Evolutionary conservation across 2,113 vertebrate species (phyloP).

Genomic region (Rhea pennata): DNA sequence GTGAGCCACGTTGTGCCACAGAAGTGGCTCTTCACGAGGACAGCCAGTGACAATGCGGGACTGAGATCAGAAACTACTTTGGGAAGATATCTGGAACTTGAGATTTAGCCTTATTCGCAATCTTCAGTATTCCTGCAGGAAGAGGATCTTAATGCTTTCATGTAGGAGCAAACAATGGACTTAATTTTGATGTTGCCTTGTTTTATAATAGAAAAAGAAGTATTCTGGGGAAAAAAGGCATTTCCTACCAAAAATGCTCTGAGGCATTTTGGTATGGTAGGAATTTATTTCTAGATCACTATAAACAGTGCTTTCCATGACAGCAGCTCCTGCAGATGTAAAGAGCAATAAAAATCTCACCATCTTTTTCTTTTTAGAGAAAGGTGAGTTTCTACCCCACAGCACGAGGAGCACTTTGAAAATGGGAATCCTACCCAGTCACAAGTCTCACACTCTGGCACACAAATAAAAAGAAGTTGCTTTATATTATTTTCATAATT

Average conservation of each 20-base stretch:
- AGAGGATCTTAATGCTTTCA: background rate
- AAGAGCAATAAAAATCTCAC: fast-evolving
- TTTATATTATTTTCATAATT: background rate
- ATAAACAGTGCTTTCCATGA: background rate
- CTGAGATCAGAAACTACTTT: background rate
- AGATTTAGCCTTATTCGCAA: background rate
- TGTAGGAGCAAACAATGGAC: background rate
- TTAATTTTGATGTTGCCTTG: background rate
- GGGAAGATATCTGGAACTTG: background rate
- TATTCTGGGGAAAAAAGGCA: background rate
- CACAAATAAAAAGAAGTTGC: background rate
- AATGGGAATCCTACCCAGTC: background rate
- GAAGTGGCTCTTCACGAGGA: background rate
- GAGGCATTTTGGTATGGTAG: background rate
- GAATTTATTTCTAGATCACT: background rate
- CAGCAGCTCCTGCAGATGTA: background rate
- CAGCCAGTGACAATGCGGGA: background rate
- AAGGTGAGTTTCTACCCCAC: background rate
- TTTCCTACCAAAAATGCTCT: background rate
- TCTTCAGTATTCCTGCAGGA: background rate
- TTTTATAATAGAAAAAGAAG: background rate
- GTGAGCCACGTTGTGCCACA: background rate
- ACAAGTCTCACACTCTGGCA: background rate
- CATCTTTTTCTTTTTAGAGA: background rate
- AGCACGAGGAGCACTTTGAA: background rate